phyloP scores from a whole-genome alignment of 2,797 vertebrate genomes.

The Podarcis siculus region DNA sequence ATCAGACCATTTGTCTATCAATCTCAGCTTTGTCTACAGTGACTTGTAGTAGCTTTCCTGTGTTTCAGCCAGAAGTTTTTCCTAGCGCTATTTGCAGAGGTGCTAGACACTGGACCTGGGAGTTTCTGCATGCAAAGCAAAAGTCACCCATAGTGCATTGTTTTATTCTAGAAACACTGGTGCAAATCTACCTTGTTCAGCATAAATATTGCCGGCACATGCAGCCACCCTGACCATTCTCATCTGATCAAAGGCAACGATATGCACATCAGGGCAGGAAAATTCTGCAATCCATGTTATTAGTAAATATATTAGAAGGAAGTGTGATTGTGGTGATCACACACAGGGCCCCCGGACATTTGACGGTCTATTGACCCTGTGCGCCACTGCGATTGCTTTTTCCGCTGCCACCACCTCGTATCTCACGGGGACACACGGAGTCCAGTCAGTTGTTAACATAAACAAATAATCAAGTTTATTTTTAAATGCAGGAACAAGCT shows the following conservation, averaged over 20 bases:
- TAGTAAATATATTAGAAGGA: conserved; percentile 25
- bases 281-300: conserved; percentile 24
- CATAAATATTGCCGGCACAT: conserved; percentile 45
- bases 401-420: no score
- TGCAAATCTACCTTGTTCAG: conserved; percentile 7
- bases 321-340: no score
- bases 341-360: no score
- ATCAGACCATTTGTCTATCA: not conserved
- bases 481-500: no score
- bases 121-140: no score
- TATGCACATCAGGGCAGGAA: conserved; percentile 46
- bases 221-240: not conserved
- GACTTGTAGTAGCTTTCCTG: no score
- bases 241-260: conserved; percentile 43
- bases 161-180: not conserved
- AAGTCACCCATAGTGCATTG: not conserved
- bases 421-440: no score
- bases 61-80: not conserved
- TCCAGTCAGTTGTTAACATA: no score
- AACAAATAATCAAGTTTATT: no score
- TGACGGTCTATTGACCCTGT: no score
- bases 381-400: no score
- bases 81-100: no score
- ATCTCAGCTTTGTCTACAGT: not conserved
- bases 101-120: not conserved